Evolutionary conservation across 2,797 vertebrate genomes (phyloP).

Genomic region (Catamblyrhynchus diadema): DNA sequence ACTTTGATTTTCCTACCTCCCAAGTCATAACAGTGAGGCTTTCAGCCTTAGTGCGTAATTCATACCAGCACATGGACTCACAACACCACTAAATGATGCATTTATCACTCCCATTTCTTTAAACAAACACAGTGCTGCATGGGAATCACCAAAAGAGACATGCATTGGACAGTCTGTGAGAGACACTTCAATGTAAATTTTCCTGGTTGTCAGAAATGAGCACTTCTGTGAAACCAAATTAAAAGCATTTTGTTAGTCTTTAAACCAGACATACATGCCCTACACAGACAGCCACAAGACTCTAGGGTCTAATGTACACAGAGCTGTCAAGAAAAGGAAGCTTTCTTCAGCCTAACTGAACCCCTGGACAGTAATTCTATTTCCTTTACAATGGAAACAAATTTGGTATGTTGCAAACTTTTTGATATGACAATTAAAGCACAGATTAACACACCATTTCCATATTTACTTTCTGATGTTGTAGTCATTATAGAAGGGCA

Average conservation of each 20-base stretch:
- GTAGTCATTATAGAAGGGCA: background rate
- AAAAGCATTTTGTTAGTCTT: background rate
- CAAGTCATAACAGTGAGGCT: background rate
- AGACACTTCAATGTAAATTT: background rate
- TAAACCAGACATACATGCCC: background rate
- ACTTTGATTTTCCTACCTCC: background rate
- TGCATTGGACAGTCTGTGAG: background rate
- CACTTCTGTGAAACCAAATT: background rate
- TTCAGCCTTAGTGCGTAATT: background rate
- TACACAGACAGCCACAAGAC: background rate
- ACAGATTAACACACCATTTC: background rate
- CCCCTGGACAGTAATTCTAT: background rate
- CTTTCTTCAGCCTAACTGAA: background rate
- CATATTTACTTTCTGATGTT: background rate
- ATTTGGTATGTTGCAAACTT: background rate
- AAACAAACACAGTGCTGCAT: background rate
- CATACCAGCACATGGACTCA: rapidly evolving
- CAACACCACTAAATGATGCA: background rate
- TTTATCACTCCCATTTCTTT: background rate
- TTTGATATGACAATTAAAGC: background rate
- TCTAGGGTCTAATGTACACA: background rate
- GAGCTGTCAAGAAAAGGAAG: background rate
- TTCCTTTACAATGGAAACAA: background rate
- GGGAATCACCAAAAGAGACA: background rate
- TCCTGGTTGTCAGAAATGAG: background rate